Conservation (phyloP, 2,888 invertebrate species). For the Ormyrus labotus region DNA sequence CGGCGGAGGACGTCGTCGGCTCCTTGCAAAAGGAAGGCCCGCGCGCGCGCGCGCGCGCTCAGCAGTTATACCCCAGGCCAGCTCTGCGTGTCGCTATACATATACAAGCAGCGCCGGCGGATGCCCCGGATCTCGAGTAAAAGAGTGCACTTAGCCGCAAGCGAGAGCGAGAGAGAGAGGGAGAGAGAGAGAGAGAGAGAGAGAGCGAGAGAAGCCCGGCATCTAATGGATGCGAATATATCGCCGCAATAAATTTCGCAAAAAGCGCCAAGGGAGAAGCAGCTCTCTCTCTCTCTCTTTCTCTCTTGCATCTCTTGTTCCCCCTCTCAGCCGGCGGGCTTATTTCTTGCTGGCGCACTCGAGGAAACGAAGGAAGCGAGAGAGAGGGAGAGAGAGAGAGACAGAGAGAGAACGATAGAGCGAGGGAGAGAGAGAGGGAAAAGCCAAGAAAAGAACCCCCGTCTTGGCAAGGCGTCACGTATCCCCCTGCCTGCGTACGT, state of each 20-base stretch:
- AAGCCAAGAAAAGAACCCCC: slow-evolving; percentile 65
- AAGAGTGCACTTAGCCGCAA: slow-evolving; percentile 62
- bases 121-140: slow-evolving; percentile 58
- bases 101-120: slow-evolving; percentile 16
- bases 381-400: not conserved
- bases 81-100: not conserved
- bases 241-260: slow-evolving; percentile 75
- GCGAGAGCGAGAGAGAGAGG: slow-evolving; percentile 56
- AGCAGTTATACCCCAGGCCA: too few species aligned
- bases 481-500: slow-evolving; percentile 65
- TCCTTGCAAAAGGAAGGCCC: not conserved
- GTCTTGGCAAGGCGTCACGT: slow-evolving; percentile 68
- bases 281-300: slow-evolving; percentile 56
- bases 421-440: slow-evolving; percentile 44
- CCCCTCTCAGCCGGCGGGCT: slow-evolving; percentile 61
- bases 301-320: slow-evolving; percentile 35
- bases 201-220: slow-evolving; percentile 60
- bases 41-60: slow-evolving; percentile 4
- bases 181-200: slow-evolving; percentile 59
- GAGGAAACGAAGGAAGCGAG: slow-evolving; percentile 17
- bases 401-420: slow-evolving; percentile 53
- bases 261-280: slow-evolving; percentile 66
- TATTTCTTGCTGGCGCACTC: slow-evolving; percentile 59
- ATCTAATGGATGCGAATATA: slow-evolving; percentile 76
- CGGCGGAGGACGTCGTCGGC: too few species aligned